These are phyloP conservation scores for Leuciscus idus DNA, from an alignment of 2,113 vertebrate genomes.

Conservation along the genomic window DNA sequence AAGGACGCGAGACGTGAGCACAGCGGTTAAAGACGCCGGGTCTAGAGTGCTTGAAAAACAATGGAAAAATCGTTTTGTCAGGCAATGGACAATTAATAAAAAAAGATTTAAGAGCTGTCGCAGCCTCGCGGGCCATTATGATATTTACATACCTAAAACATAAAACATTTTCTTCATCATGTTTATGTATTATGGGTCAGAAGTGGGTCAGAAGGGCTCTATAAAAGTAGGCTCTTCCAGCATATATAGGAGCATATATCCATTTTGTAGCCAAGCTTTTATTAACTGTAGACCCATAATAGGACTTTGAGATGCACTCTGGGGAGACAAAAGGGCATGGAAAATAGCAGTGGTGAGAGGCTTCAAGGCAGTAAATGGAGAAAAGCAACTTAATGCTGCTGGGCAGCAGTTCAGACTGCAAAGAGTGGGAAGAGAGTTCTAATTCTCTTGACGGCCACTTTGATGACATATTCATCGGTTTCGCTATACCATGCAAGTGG, in stretches of 20 bases:
- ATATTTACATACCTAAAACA: background rate
- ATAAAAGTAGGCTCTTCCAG: conserved; percentile 13
- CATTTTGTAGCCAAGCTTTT: conserved; percentile 40
- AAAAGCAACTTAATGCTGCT: conserved; percentile 41
- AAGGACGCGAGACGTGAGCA: too few relatives aligned
- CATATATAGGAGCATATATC: background rate
- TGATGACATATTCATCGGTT: conserved; percentile 44
- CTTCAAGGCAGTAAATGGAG: conserved; percentile 14
- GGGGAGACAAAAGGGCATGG: conserved; percentile 39
- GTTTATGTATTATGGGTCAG: background rate
- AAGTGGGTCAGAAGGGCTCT: background rate
- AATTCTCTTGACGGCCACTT: conserved; percentile 23
- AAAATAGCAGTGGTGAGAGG: conserved; percentile 13
- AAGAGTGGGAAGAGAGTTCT: conserved; percentile 22
- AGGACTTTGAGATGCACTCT: conserved; percentile 41
- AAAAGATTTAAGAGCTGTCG: too few relatives aligned
- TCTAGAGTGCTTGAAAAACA: too few relatives aligned
- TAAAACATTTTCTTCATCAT: conserved; percentile 15
- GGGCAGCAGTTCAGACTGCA: conserved; percentile 26
- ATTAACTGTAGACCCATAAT: conserved; percentile 35
- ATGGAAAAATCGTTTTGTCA: too few relatives aligned
- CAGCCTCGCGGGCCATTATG: background rate
- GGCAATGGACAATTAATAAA: too few relatives aligned
- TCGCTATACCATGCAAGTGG: conserved; percentile 1
- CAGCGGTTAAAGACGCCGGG: too few relatives aligned